Evolutionary conservation across 2,113 vertebrate species (phyloP).

Genomic region (Silurus asotus): DNA sequence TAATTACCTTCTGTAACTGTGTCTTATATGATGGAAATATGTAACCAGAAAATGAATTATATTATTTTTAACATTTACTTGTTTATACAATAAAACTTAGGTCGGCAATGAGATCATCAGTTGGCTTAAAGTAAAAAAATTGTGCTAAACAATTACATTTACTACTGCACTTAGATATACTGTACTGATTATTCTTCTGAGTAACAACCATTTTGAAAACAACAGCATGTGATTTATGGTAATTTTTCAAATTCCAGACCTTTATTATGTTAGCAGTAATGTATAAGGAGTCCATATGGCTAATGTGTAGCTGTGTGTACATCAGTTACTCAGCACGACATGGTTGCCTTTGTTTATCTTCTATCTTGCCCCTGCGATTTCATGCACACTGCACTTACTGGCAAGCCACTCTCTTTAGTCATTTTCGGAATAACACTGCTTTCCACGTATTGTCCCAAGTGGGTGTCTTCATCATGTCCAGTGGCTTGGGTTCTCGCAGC

Average conservation of each 20-base stretch:
- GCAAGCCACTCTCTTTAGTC: background rate
- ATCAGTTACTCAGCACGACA: background rate
- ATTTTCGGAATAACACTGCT: background rate
- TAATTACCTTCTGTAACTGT: no score
- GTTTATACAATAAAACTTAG: background rate
- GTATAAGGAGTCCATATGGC: background rate
- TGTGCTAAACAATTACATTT: background rate
- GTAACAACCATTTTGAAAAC: background rate
- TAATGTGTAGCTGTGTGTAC: background rate
- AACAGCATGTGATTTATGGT: background rate
- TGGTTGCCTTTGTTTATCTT: background rate
- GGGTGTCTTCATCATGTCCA: background rate
- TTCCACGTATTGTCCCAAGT: background rate
- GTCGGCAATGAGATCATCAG: background rate
- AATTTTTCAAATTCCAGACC: background rate
- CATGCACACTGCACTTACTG: background rate
- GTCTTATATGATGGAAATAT: no score
- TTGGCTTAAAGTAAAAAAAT: background rate
- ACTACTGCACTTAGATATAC: background rate
- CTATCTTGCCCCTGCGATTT: background rate
- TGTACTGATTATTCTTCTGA: background rate
- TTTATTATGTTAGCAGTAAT: background rate
- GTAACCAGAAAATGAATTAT: no score
- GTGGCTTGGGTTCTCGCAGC: background rate
- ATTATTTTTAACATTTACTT: no score